These are phyloP conservation scores for Venustaconcha ellipsiformis DNA, from an alignment of 1,140 invertebrate genomes.

Conservation along the genomic window DNA sequence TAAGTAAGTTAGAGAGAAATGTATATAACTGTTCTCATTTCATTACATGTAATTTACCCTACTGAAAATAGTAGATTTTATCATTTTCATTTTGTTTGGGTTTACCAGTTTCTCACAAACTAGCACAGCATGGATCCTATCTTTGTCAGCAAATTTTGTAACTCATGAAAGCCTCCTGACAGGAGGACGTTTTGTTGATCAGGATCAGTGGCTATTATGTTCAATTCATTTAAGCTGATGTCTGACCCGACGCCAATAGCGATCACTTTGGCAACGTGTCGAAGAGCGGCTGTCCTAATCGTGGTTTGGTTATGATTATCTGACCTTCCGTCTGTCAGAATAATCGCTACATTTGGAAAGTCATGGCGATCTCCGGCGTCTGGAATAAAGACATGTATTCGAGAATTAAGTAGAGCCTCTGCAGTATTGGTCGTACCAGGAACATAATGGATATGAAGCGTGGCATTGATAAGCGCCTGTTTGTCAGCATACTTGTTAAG, in stretches of 20 bases:
- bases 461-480: neutral
- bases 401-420: neutral
- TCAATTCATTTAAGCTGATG: neutral
- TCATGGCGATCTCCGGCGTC: neutral
- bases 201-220: no score
- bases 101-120: no score
- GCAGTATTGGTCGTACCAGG: neutral
- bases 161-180: no score
- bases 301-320: neutral
- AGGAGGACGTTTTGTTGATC: no score
- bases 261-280: neutral
- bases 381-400: neutral
- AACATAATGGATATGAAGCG: neutral
- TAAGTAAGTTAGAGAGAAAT: no score
- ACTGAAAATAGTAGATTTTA: no score
- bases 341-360: constrained; percentile 1
- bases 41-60: no score
- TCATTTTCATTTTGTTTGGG: no score
- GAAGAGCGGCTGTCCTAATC: constrained; percentile 1
- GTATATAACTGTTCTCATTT: no score
- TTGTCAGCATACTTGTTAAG: neutral
- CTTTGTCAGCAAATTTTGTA: no score
- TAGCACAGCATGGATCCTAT: no score
- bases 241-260: constrained; percentile 6
- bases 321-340: constrained; percentile 12